Evolutionary conservation across 2,797 vertebrate species (phyloP).

Genomic region (Alca torda): DNA sequence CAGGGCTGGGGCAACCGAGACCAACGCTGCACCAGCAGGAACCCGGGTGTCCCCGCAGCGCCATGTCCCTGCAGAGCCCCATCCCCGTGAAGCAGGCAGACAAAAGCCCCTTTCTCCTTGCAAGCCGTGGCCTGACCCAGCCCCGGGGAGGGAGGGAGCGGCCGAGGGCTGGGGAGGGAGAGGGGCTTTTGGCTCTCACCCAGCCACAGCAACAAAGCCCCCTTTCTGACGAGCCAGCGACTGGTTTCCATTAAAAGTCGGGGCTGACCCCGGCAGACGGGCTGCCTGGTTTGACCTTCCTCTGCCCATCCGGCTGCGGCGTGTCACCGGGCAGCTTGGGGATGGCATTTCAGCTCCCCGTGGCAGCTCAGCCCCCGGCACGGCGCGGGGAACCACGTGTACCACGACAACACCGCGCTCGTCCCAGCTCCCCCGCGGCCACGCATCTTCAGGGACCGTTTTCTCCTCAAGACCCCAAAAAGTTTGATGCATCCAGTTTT

Average conservation of each 20-base stretch:
- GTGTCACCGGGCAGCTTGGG: accelerated
- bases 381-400: accelerated
- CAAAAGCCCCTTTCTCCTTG: constrained; percentile 47
- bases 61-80: background rate
- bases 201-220: constrained; percentile 42
- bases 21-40: background rate
- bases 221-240: background rate
- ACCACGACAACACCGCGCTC: accelerated
- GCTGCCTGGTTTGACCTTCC: constrained; percentile 26
- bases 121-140: background rate
- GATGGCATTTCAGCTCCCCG: accelerated
- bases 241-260: background rate
- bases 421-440: background rate
- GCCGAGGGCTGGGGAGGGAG: background rate
- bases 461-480: background rate
- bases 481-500: background rate
- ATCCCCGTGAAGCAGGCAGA: background rate
- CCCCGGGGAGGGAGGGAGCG: background rate
- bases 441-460: accelerated
- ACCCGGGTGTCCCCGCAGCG: background rate
- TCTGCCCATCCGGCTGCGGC: background rate
- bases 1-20: accelerated
- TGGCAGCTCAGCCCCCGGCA: background rate
- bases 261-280: background rate
- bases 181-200: constrained; percentile 28